Evolutionary conservation across 2,797 vertebrate genomes (phyloP), one percentile per base, ranked within the genome.

Genomic region (Lateolabrax maculatus): DNA sequence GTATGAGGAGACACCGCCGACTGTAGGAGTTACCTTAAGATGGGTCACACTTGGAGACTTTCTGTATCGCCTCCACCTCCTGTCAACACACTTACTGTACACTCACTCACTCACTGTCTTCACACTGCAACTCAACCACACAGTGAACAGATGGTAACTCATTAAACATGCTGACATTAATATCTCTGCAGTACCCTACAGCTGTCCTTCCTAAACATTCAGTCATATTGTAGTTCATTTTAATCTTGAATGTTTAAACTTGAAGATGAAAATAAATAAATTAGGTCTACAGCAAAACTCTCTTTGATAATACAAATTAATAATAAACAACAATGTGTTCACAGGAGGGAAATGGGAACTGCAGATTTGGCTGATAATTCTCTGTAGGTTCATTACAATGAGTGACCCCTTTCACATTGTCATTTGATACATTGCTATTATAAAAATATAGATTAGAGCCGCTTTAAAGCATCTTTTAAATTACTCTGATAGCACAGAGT

Each of bases 161-260:
- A 79, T 67, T 85, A 51, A 79, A 73, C 68, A 74, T 66, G 81
- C 67, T 63, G 52, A 81, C 71, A 80, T 53, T 18, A 71, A 74
- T 65, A 34, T 73, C 60, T 81, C 65, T 75, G 66, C 70, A 34
- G 27, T 3, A 25, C 23, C 62, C 39, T 25, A 29, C 43, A 83
- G 60, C 61, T 74, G 75, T 57, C 64, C 60, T 55, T 52, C 49
- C 55, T n/a, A 58, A 68, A 72, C 73, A 77, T 67, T 75, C 66
- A 75, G 21, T 62, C 48, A 56, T 19, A 66, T 37, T 41, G 51
- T 5, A 12, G 15, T 48, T 60, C 3, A 51, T 53, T 52, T 68
- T 11, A 37, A 46, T 63, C n/a, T 23, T 27, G 15, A 49, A 48
- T 39, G 23, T 6, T 44, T 9, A 56, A 31, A 63, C 27, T 10